These are phyloP conservation scores for Hemaris fuciformis DNA, from an alignment of 2,888 invertebrate genomes.

Conservation along the genomic window DNA sequence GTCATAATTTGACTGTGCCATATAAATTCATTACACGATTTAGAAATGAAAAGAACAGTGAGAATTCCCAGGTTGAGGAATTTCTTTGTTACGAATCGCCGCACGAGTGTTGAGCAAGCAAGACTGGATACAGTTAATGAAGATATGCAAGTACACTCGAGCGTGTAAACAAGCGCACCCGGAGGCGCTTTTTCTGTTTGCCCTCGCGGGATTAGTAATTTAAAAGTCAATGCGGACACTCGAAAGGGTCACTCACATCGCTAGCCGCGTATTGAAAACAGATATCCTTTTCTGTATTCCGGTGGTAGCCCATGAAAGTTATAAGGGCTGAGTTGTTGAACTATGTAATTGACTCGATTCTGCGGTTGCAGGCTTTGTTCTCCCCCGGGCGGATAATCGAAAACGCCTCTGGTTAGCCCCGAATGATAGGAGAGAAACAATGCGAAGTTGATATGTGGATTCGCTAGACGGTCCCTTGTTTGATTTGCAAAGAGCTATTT, in stretches of 20 bases:
- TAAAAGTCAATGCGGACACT: constrained; percentile 82
- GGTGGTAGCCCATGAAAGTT: constrained; percentile 78
- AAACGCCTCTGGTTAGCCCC: constrained; percentile 78
- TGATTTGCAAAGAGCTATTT: constrained; percentile 80
- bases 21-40: constrained; percentile 44
- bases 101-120: constrained; percentile 70
- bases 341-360: constrained; percentile 81
- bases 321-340: constrained; percentile 82
- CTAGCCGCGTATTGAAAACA: constrained; percentile 77
- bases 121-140: constrained; percentile 63
- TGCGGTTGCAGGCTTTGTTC: constrained; percentile 80
- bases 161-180: constrained; percentile 71
- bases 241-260: constrained; percentile 79
- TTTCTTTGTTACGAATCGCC: constrained; percentile 27
- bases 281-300: constrained; percentile 81
- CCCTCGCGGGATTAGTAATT: constrained; percentile 80
- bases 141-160: constrained; percentile 78
- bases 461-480: constrained; percentile 74
- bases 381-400: constrained; percentile 77
- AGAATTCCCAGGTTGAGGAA: constrained; percentile 38
- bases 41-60: constrained; percentile 43
- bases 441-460: constrained; percentile 80
- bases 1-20: constrained; percentile 32
- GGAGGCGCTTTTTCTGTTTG: constrained; percentile 71
- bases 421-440: constrained; percentile 76